Base-by-base conservation (phyloP, 2,113 vertebrate species). In the Laterallus jamaicensis region DNA sequence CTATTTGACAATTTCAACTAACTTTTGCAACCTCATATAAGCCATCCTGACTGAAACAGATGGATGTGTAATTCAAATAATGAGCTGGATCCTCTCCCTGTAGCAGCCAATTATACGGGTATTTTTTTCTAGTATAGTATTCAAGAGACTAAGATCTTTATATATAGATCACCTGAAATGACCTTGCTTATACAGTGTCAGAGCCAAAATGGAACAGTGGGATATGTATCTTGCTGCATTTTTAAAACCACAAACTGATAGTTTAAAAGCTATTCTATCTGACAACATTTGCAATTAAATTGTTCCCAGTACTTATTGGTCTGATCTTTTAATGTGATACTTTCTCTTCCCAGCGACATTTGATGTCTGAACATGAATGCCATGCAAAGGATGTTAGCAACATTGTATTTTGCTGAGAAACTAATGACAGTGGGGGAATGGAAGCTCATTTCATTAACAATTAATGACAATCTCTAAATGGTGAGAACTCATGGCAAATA, bases 1-100 rank as follows among this genome's bases (percentile, higher is more conserved):
- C 20, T 94, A 47, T 92, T 87, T 73, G 54, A 90, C 13, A 70
- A 67, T 93, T 93, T 92, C 90, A 75, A 31, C 69, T 86, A 67
- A 76, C 60, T 87, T 82, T 89, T 90, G 71, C 77, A 94, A 83
- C 58, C 55, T 90, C 49, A 93, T 88, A 71, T 88, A 94, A 95
- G 92, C 66, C 29, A 47, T 62, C n/a, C 78, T 86, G 77, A 79
- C 92, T 92, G 93, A 97, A 97, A 96, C 96, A 96, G 92, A 96
- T 97, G 96, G 95, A 93, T 90, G 79, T 95, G 81, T 94, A 97
- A 97, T 96, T 96, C 92, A 95, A 95, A 95, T 96, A 93, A 97
- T 96, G 93, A 94, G 92, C 93, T 96, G 86, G 92, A 93, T 96
- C 60, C 50, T 93, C 88, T 95, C 93, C 89, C 88, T 87, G 95